These are phyloP conservation scores for Metopia argyrocephala DNA, from an alignment of 2,888 invertebrate genomes.

Conservation along the genomic window DNA sequence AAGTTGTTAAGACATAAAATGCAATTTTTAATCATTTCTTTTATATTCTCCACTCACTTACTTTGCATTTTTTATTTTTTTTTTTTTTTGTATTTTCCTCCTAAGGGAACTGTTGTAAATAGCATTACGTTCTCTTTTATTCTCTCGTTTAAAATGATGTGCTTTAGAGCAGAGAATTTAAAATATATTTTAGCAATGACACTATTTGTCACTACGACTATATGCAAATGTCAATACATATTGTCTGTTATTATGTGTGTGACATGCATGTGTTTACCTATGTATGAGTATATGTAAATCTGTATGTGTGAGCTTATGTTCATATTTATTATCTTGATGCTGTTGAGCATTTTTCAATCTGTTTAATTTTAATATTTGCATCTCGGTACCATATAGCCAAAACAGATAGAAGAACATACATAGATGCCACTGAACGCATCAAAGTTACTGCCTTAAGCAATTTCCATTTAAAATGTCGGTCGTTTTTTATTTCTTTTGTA, in stretches of 20 bases:
- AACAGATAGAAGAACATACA: too few relatives aligned
- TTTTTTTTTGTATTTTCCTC: neutral
- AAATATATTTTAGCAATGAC: constrained; percentile 8
- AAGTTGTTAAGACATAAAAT: constrained; percentile 42
- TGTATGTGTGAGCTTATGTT: neutral
- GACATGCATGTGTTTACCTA: neutral
- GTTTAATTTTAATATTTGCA: constrained; percentile 30
- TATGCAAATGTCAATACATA: too few relatives aligned
- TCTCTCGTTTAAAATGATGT: neutral
- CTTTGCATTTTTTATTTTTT: neutral
- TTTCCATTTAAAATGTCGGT: constrained; percentile 15
- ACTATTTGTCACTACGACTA: neutral
- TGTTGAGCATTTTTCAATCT: constrained; percentile 5
- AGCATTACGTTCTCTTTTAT: neutral
- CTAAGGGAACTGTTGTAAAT: neutral
- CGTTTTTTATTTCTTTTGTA: neutral
- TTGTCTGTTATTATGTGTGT: too few relatives aligned
- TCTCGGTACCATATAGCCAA: too few relatives aligned
- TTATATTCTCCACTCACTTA: neutral
- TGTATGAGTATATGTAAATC: neutral
- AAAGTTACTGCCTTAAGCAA: constrained; percentile 26
- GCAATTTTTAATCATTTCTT: constrained; percentile 47
- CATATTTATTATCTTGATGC: neutral
- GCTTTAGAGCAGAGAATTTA: constrained; percentile 11
- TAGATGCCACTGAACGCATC: constrained; percentile 1